phyloP scores from a whole-genome alignment of 1,140 invertebrate species.

The Bombus balteatus region DNA sequence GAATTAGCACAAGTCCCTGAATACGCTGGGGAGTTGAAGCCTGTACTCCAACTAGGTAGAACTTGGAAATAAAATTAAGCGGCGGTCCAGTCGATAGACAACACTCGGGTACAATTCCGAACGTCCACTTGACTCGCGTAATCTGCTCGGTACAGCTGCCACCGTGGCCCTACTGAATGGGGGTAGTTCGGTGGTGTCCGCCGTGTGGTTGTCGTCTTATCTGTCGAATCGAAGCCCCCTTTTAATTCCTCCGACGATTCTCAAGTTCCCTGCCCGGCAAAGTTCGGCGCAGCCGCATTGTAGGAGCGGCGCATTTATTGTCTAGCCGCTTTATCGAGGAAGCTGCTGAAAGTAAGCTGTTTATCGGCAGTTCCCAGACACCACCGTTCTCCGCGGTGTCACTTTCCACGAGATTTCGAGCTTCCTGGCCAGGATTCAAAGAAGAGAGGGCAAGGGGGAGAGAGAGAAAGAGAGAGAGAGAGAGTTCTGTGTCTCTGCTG shows the following conservation, averaged over 20 bases:
- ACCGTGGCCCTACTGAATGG: not conserved
- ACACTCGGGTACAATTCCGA: conserved; percentile 25
- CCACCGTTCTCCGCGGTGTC: conserved; percentile 11
- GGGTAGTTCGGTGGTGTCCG: no score
- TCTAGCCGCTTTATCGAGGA: conserved; percentile 64
- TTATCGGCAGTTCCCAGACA: conserved; percentile 65
- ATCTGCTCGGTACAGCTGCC: conserved; percentile 48
- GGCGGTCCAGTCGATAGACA: not conserved
- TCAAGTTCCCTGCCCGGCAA: conserved; percentile 1
- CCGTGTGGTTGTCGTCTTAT: conserved; percentile 27
- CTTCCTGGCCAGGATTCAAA: conserved; percentile 22
- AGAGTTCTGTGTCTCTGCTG: not conserved
- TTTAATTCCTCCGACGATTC: conserved; percentile 37
- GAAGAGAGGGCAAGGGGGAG: not conserved
- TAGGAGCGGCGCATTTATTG: conserved; percentile 52
- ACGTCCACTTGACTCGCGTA: conserved; percentile 32
- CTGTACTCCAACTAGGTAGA: not conserved
- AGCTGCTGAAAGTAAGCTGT: conserved; percentile 68
- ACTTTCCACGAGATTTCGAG: conserved; percentile 13
- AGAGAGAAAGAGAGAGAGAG: not conserved
- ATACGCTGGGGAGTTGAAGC: not conserved
- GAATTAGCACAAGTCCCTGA: not conserved
- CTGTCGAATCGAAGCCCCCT: conserved; percentile 25
- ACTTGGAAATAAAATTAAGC: conserved; percentile 50
- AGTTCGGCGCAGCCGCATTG: conserved; percentile 48